Conservation (phyloP, 2,888 invertebrate species). For the Pterostichus niger region DNA sequence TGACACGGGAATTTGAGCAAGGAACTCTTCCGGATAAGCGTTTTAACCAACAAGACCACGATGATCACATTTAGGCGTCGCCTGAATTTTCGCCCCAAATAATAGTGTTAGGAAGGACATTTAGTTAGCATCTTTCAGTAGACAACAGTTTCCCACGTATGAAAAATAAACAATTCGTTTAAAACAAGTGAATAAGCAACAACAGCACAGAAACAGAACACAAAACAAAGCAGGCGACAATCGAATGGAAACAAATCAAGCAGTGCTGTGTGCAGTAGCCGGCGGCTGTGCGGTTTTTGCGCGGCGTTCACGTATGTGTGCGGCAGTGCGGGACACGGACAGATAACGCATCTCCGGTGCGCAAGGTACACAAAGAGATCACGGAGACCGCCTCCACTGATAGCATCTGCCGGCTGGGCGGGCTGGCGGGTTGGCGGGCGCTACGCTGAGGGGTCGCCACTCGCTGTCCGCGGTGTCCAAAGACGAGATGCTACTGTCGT, state of each 20-base stretch:
- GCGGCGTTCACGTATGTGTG: slow-evolving; percentile 35
- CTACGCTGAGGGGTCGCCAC: background rate
- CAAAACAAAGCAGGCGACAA: slow-evolving; percentile 27
- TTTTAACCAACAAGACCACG: too few relatives aligned
- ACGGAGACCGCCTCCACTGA: slow-evolving; percentile 65
- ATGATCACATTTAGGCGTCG: too few relatives aligned
- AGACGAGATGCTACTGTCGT: slow-evolving; percentile 6
- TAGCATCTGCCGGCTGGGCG: slow-evolving; percentile 63
- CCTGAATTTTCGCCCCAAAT: too few relatives aligned
- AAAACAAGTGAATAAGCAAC: slow-evolving; percentile 6
- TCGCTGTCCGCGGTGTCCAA: slow-evolving; percentile 4
- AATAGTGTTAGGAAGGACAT: too few relatives aligned
- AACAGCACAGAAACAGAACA: background rate
- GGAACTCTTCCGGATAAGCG: too few relatives aligned
- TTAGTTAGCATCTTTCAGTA: too few relatives aligned
- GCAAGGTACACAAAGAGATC: slow-evolving; percentile 64
- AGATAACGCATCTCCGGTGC: slow-evolving; percentile 64
- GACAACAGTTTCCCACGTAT: slow-evolving; percentile 21
- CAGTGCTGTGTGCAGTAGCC: slow-evolving; percentile 8
- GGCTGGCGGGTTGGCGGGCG: background rate
- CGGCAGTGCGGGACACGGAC: slow-evolving; percentile 13
- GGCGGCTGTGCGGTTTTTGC: slow-evolving; percentile 1
- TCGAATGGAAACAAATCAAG: slow-evolving; percentile 45
- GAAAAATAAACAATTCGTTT: background rate
- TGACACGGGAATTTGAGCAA: too few relatives aligned